phyloP scores from a whole-genome alignment of 2,888 invertebrate genomes.

The Magallana nippona region DNA sequence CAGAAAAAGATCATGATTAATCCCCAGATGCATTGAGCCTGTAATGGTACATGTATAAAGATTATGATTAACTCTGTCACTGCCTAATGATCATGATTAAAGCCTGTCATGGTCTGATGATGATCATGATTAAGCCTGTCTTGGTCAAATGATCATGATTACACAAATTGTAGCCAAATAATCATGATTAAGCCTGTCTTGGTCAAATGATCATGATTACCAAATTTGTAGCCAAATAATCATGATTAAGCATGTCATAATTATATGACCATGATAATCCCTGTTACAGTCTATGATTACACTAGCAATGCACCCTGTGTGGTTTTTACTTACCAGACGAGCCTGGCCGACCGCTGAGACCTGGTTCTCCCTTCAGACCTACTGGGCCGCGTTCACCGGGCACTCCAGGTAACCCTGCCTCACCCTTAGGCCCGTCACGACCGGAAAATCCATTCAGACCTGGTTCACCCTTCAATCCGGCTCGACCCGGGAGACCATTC shows the following conservation, averaged over 20 bases:
- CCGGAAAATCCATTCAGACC: slow-evolving; percentile 65
- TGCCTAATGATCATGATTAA: too few relatives aligned
- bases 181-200: too few relatives aligned
- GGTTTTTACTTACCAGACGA: slow-evolving; percentile 51
- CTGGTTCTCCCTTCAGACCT: slow-evolving; percentile 63
- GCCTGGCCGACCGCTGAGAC: slow-evolving; percentile 60
- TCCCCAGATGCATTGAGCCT: background rate
- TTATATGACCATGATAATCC: too few relatives aligned
- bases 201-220: too few relatives aligned
- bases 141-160: too few relatives aligned
- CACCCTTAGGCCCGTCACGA: slow-evolving; percentile 66
- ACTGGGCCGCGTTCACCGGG: slow-evolving; percentile 63
- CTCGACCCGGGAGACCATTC: slow-evolving; percentile 60
- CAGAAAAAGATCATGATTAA: background rate
- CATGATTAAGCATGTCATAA: too few relatives aligned
- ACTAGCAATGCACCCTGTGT: background rate
- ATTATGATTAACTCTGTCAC: background rate
- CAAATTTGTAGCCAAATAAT: too few relatives aligned
- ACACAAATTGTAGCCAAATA: too few relatives aligned
- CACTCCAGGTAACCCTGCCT: slow-evolving; percentile 66
- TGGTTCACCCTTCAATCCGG: slow-evolving; percentile 62
- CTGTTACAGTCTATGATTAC: too few relatives aligned
- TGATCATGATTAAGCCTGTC: too few relatives aligned
- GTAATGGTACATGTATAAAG: background rate
- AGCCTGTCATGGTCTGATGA: too few relatives aligned